Evolutionary conservation across 2,888 invertebrate genomes (phyloP), one percentile per base, ranked within the genome.

Genomic region (Ectemnius cavifrons): DNA sequence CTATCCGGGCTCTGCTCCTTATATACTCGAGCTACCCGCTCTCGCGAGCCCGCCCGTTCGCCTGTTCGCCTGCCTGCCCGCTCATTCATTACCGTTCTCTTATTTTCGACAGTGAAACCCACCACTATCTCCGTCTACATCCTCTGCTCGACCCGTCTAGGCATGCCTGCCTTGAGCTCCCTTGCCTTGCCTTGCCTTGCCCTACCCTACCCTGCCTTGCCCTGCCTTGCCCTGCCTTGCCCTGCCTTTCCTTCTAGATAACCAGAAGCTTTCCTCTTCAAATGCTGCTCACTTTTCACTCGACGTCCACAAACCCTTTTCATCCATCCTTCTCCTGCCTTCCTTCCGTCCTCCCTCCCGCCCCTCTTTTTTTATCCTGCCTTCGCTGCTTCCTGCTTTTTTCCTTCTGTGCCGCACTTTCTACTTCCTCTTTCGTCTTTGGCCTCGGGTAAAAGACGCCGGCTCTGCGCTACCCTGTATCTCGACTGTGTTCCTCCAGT

Each of bases 1-100:
- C 13, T 14, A 11, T 14, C n/a, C n/a, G 23, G n/a, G 63, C 71
- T 64, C 67, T 66, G 52, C 76, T 63, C 28, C 63, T 77, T 77
- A 69, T 73, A 69, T 67, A 79, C 72, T 68, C 62, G 61, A 63
- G 46, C 45, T 16, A 37, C 3, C 37, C 61, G 27, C 64, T 64
- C 60, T 27, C 63, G 14, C 20, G 8, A 45, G 46, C 68, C 16
- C 58, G 18, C 45, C 18, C 5, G 45, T 71, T 66, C 70, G 69
- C 74, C 59, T 66, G 65, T 65, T 77, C 78, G 78, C 75, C 75
- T 65, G 67, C 70, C 74, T 65, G 81, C 37, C 37, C 37, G 78
- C 84, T 87, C 86, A 87, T 89, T 89, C 88, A 89, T 89, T 88
- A 88, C 87, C 86, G 84, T 83, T 88, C 86, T 88, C 87, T 88